Conservation (phyloP, 2,888 invertebrate genomes). For the Meteorus colon region DNA sequence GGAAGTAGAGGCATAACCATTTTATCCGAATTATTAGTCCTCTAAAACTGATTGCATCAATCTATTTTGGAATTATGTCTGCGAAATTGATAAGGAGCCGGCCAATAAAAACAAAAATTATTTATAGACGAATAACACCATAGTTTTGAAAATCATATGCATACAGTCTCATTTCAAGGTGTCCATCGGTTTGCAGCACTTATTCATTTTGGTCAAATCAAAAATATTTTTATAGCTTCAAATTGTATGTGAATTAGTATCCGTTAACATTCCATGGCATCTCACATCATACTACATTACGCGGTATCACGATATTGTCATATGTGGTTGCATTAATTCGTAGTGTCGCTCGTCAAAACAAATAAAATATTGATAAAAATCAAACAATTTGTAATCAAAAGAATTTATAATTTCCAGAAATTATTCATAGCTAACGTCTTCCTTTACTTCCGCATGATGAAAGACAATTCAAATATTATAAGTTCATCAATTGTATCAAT, state of each 20-base stretch:
- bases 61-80: no score
- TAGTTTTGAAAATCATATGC: conserved; percentile 1
- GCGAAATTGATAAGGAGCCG: neutral
- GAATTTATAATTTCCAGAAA: conserved; percentile 16
- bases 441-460: conserved; percentile 31
- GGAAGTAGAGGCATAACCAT: no score
- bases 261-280: conserved; percentile 46
- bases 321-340: conserved; percentile 29
- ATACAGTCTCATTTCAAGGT: conserved; percentile 7
- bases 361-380: conserved; percentile 17
- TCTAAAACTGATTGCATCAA: no score
- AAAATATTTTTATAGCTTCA: conserved; percentile 54
- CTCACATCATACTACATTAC: conserved; percentile 22
- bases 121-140: conserved; percentile 20
- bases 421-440: conserved; percentile 35
- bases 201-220: conserved; percentile 52
- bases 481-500: neutral
- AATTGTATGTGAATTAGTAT: conserved; percentile 36
- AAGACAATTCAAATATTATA: neutral
- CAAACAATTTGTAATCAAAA: conserved; percentile 27
- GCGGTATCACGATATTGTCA: conserved; percentile 44
- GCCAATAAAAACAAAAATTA: conserved; percentile 19
- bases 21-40: no score
- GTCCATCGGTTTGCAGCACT: conserved; percentile 46
- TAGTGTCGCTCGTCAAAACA: conserved; percentile 20